Evolutionary conservation across 2,797 vertebrate genomes (phyloP), one percentile per base, ranked within the genome.

Genomic region (Lutjanus argentimaculatus): DNA sequence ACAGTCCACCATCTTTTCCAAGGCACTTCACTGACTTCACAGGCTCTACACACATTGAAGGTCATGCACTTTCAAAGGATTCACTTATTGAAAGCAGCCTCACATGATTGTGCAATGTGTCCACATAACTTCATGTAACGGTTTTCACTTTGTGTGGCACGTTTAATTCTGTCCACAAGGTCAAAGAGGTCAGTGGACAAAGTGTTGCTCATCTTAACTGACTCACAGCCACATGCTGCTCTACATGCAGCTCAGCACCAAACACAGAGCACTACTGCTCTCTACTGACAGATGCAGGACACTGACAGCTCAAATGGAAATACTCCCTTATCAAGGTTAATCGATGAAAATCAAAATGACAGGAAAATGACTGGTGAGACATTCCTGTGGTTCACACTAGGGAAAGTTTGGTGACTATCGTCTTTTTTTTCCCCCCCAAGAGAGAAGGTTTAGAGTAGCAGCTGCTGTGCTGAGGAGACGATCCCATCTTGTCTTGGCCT

Each of bases 181-280:
- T 94, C 93, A 92, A 79, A 89, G 69, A 88, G 93, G 94, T 95
- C 93, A 95, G 63, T 67, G 74, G 84, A 89, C 87, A 90, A 88
- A 91, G 84, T 87, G 88, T 82, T 87, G 88, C 84, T 93, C 79
- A 85, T 92, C 82, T 83, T 61, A 56, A 74, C 72, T 78, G 79
- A 86, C 79, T 65, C 72, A 74, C 76, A 80, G 71, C 81, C 77
- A 19, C 66, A 67, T 78, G 88, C 70, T 77, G 75, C 72, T 65
- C 72, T 2, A 14, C 30, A 8, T 62, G 59, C 52, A 3, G 48
- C 57, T 69, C 25, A 0, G 19, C n/a, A 19, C 59, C 67, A 72
- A 65, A 49, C 77, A 17, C 77, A 85, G 92, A 91, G 80, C 90
- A 6, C 92, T 94, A 95, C 93, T 96, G 96, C 96, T 93, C 95